Base-by-base conservation (phyloP, 2,888 invertebrate genomes). In the Drosophila engyochracea region DNA sequence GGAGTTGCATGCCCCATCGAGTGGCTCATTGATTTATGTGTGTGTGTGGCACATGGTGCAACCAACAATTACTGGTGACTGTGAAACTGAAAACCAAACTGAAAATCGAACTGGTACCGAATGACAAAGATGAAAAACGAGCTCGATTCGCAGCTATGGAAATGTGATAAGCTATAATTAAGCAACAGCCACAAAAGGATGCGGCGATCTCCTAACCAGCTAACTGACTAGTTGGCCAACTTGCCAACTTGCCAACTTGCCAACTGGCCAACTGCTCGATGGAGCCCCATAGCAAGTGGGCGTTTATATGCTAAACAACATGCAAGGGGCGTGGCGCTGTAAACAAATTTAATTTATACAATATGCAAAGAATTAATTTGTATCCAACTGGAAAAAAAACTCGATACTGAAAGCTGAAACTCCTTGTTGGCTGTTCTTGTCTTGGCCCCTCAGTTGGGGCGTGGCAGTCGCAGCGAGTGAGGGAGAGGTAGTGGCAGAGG, bases 91-190 rank as follows among this genome's bases (percentile, higher is more conserved):
- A 28, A 57, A 19, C 47, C 47, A 28, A 57, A 58, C 12, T 30
- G 39, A n/a, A 22, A 58, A 58, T 55, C 58, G 31, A 41, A 41
- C 39, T 30, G 22, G 3, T 19, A 28, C 12, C 63, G 70, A 90
- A 91, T 90, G 89, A 91, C 91, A 91, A 90, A 88, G 75, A 88
- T 91, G 90, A 91, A 91, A 82, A 91, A 91, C 91, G 91, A 91
- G 89, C 89, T 80, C 88, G 84, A 90, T 82, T 76, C 82, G 63
- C 79, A 65, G 52, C 88, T 92, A 92, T 92, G 92, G 92, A 90
- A 92, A 92, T 92, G 81, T 90, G 92, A 92, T 92, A 92, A 92
- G 89, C 91, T 92, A 92, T 92, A 92, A 92, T 92, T 92, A 92
- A 92, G 86, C 39, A 39, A 81, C 49, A 25, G 33, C 35, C 47